Evolutionary conservation across 2,888 invertebrate species (phyloP), one percentile per base, ranked within the genome.

Genomic region (Mactromeris polynyma): DNA sequence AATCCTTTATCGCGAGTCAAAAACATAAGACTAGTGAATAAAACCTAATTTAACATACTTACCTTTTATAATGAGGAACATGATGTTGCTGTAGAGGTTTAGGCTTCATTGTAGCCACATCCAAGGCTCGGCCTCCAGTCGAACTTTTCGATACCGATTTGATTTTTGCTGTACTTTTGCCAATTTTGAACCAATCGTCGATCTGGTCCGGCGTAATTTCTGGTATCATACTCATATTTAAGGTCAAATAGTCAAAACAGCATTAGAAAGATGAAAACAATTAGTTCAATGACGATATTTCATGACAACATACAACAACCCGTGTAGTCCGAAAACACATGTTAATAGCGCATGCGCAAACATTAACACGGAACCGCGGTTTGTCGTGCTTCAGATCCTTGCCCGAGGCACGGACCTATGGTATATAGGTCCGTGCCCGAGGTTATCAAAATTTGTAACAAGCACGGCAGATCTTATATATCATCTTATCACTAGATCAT

Each of bases 121-220:
- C 93, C 46, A 94, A 89, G 73, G 86, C 83, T 54, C 93, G 85
- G 6, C 95, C 95, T 31, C 93, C 91, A 73, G 94, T 89, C 73
- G 90, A 84, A 69, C 94, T 92, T 84, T 91, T 90, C 40, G 92
- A 88, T 78, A 93, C 89, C 19, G 92, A 90, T 58, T 94, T 81
- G 9, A 94, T 86, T 77, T 83, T 87, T 14, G 91, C 89, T 17
- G 93, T 77, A 78, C 93, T 94, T 81, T 94, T 95, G n/a, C 95
- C 95, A 58, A 95, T 94, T 64, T 88, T 93, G 91, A 96, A 96
- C 95, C 95, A 96, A 79, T 95, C 95, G 80, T 96, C 96, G 85
- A 96, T 94, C 38, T 95, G 94, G 31, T 96, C 95, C 40, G 95
- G 81, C 1, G 95, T 94, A 69, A 96, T 89, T 79, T 96, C 95